Conservation (phyloP, 2,797 vertebrate species). For the Sylvilagus floridanus region DNA sequence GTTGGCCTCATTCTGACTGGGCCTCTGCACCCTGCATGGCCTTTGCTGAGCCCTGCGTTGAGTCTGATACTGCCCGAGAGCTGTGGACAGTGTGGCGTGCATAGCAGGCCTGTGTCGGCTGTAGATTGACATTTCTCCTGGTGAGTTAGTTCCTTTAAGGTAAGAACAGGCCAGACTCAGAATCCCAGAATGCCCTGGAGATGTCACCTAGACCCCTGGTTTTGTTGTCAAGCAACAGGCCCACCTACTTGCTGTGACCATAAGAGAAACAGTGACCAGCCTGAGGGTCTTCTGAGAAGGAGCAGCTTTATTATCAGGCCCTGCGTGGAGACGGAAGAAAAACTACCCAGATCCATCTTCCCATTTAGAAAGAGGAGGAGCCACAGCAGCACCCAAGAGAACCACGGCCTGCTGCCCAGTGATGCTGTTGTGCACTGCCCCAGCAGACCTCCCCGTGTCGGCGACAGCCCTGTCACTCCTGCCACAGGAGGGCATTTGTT, state of each 20-base stretch:
- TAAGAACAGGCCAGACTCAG: background rate
- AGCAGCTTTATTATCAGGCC: too few species aligned
- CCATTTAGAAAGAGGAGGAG: background rate
- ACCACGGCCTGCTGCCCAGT: background rate
- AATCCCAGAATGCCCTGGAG: background rate
- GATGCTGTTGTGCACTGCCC: too few species aligned
- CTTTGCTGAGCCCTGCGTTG: background rate
- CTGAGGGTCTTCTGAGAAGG: too few species aligned
- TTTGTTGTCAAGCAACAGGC: background rate
- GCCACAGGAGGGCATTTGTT: background rate
- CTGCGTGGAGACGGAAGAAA: too few species aligned
- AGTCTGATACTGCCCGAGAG: background rate
- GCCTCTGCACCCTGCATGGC: background rate
- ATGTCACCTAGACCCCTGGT: background rate
- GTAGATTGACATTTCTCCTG: background rate
- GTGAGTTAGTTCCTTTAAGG: background rate
- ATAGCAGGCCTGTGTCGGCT: background rate
- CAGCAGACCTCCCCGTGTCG: background rate
- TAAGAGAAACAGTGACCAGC: too few species aligned
- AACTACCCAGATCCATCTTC: too few species aligned
- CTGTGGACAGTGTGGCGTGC: background rate
- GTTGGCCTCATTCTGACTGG: background rate
- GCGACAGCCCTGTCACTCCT: background rate
- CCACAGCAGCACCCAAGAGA: background rate
- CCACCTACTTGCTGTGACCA: too few species aligned